Base-by-base conservation (phyloP, 1,140 invertebrate genomes). In the Trichogramma pretiosum region DNA sequence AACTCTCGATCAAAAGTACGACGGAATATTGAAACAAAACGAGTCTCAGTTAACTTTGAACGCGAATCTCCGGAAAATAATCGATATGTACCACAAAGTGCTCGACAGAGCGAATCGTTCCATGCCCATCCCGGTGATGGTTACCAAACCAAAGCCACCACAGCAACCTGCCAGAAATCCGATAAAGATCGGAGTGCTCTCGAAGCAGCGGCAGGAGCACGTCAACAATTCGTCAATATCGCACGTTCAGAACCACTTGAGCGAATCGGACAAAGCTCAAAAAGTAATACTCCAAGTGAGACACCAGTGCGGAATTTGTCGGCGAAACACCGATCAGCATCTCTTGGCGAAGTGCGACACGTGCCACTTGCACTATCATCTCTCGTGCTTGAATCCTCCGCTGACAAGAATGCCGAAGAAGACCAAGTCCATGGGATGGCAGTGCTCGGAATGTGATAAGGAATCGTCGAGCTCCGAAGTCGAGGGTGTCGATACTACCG, bases 301-400 rank as follows among this genome's bases (percentile, higher is more conserved):
- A 46, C 70, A 72, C 54, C 70, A 85, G 61, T 94, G 93, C 71
- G 87, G 85, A 17, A 86, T 89, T 46, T 97, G 93, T 71, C 76
- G 81, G 43, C 78, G 81, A 52, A 80, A 80, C 47, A 81, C 82
- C 30, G 87, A 92, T 70, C 89, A 89, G 56, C 89, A 93, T 72
- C 70, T 93, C 42, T 76, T 97, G 54, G 86, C 92, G 1, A 89
- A 90, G 60, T 98, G 95, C 73, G 94, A 98, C 65, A 91, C 87
- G 0, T 98, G 95, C 64, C 83, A 85, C 56, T 74, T 89, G 22
- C 84, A 89, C 67, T 98, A 96, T 73, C 95, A 98, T 74, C 72
- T 96, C 37, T 83, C 85, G 36, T 98, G 95, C 73, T 74, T 98
- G 35, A 87, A 89, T 63, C 93, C 93, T 17, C 91, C 91, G 13